Evolutionary conservation across 2,113 vertebrate genomes (phyloP).

Genomic region (Sinosuthora webbiana): DNA sequence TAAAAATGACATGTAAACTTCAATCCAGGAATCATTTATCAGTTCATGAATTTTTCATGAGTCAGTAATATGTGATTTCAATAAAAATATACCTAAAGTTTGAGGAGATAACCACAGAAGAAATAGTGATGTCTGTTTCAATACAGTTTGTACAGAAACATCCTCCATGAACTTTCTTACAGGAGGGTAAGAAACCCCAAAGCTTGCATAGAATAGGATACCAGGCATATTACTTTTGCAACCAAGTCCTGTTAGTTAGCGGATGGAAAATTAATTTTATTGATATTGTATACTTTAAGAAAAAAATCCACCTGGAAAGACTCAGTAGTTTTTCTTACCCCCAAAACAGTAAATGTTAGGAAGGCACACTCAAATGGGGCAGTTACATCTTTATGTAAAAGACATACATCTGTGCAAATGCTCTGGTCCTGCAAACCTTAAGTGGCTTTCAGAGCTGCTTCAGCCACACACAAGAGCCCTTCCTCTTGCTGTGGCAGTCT

Average conservation of each 20-base stretch:
- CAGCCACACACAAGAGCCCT: accelerated
- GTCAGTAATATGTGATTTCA: neutral
- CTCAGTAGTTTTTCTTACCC: neutral
- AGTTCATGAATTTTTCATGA: neutral
- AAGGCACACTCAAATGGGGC: neutral
- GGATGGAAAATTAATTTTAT: neutral
- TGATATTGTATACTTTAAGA: neutral
- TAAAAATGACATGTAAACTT: neutral
- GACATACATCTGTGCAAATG: neutral
- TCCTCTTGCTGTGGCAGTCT: neutral
- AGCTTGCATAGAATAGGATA: neutral
- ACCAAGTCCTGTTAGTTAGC: neutral
- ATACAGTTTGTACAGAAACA: neutral
- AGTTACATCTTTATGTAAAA: neutral
- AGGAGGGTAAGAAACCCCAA: neutral
- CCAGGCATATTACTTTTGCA: neutral
- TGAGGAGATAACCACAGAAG: neutral
- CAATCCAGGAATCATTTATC: neutral
- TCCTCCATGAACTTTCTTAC: neutral
- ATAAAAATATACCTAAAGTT: neutral
- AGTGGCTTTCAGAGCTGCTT: neutral
- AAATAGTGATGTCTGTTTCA: neutral
- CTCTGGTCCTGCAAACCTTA: neutral
- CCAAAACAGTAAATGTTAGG: neutral
- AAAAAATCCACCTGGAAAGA: neutral